A percentile compares a stretch with the other conserved stretches of the same genome.
Conservation (phyloP, 2,888 invertebrate species). For the Trilocha varians region DNA sequence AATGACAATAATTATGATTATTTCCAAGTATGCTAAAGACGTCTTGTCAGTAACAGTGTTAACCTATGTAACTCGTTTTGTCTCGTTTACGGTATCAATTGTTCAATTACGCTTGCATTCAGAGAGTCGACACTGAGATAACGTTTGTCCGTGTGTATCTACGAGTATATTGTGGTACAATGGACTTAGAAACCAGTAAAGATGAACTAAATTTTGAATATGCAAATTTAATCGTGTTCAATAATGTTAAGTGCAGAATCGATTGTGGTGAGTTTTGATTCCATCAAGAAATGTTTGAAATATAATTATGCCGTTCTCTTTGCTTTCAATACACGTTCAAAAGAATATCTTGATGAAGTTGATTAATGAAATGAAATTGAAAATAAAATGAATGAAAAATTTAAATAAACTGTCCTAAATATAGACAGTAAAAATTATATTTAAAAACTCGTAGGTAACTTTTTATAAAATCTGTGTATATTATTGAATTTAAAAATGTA, state of each 20-base stretch:
- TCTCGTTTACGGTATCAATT: constrained; percentile 23
- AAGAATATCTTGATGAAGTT: no score
- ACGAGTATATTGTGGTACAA: constrained; percentile 14
- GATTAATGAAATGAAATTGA: no score
- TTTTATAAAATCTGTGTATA: no score
- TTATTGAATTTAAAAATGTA: no score
- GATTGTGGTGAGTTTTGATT: constrained; percentile 1
- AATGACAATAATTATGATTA: background rate
- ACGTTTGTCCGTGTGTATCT: background rate
- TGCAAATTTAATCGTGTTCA: constrained; percentile 42
- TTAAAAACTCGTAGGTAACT: no score
- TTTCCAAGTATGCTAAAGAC: background rate
- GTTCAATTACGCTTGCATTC: constrained; percentile 25
- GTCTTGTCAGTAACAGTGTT: background rate
- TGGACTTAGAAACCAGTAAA: constrained; percentile 48
- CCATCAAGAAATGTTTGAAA: no score
- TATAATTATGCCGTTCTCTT: no score
- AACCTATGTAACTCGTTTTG: background rate
- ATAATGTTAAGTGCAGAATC: constrained; percentile 13
- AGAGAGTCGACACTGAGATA: background rate
- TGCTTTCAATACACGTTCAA: no score
- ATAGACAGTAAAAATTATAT: no score
- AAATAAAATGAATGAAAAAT: no score
- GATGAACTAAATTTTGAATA: constrained; percentile 49
- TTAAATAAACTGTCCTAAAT: no score